Percentiles rank a stretch among this genome's conserved stretches.
Evolutionary conservation across 2,888 invertebrate genomes (phyloP).

Genomic region (Cerceris rybyensis): DNA sequence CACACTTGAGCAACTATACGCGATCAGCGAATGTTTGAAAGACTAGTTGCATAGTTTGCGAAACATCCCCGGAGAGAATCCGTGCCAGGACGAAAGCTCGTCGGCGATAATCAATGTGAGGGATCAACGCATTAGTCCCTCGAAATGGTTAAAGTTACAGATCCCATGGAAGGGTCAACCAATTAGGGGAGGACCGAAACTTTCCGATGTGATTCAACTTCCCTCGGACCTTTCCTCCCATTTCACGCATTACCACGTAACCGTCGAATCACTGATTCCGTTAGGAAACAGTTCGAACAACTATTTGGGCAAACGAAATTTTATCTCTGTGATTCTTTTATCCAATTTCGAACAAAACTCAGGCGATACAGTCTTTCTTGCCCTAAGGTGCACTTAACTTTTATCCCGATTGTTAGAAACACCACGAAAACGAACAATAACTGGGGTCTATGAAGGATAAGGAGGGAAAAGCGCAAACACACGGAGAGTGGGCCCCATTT

Average conservation of each 20-base stretch:
- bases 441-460: too few species aligned
- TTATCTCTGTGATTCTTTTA: not conserved
- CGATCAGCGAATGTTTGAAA: too few species aligned
- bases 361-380: too few species aligned
- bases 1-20: too few species aligned
- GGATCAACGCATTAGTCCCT: conserved; percentile 36
- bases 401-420: too few species aligned
- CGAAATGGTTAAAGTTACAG: conserved; percentile 38
- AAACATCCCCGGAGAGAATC: not conserved
- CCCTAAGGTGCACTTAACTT: too few species aligned
- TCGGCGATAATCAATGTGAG: conserved; percentile 30
- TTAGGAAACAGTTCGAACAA: not conserved
- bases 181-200: not conserved
- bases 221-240: not conserved
- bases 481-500: too few species aligned
- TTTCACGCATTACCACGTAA: not conserved
- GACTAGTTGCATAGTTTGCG: too few species aligned
- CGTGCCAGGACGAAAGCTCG: not conserved
- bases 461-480: too few species aligned
- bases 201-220: not conserved
- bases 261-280: not conserved
- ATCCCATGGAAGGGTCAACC: not conserved
- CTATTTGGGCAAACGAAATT: not conserved
- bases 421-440: too few species aligned
- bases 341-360: not conserved